These are phyloP conservation scores for Leucophenga maculata DNA, from an alignment of 2,888 invertebrate species.

Conservation along the genomic window DNA sequence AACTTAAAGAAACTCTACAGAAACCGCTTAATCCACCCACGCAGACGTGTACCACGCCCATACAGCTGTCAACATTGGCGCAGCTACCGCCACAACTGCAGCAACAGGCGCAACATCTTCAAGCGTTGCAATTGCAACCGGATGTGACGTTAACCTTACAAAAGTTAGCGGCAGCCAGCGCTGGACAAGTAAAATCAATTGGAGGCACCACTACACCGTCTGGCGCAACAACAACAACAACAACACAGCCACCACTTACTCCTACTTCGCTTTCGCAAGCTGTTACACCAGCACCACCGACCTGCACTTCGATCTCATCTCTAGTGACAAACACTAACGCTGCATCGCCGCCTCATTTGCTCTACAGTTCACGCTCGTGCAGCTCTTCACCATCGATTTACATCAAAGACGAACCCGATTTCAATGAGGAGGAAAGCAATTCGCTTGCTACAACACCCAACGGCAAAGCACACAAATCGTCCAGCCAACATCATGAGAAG, in stretches of 20 bases:
- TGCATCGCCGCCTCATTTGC: slow-evolving; percentile 40
- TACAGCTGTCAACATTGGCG: slow-evolving; percentile 35
- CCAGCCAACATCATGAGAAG: not conserved
- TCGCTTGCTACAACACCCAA: slow-evolving; percentile 41
- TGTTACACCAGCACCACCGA: not conserved
- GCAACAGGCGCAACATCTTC: slow-evolving; percentile 56
- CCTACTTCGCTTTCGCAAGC: not conserved
- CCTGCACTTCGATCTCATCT: not conserved
- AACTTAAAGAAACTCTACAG: slow-evolving; percentile 23
- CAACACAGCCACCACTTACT: slow-evolving; percentile 1
- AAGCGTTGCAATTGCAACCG: slow-evolving; percentile 58
- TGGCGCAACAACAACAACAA: slow-evolving; percentile 16
- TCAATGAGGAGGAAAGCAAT: slow-evolving; percentile 47
- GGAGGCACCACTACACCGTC: slow-evolving; percentile 14
- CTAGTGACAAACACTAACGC: slow-evolving; percentile 17
- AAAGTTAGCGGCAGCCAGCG: slow-evolving; percentile 30
- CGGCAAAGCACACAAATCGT: slow-evolving; percentile 24
- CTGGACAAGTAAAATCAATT: too few relatives aligned
- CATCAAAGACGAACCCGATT: slow-evolving; percentile 68
- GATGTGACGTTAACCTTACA: slow-evolving; percentile 58
- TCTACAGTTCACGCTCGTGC: slow-evolving; percentile 57
- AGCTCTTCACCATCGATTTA: slow-evolving; percentile 69
- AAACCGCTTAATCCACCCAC: slow-evolving; percentile 6
- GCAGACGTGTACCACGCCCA: not conserved
- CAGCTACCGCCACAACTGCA: slow-evolving; percentile 48